Evolutionary conservation across 1,140 invertebrate species (phyloP).

Genomic region (Thaumetopoea pityocampa): DNA sequence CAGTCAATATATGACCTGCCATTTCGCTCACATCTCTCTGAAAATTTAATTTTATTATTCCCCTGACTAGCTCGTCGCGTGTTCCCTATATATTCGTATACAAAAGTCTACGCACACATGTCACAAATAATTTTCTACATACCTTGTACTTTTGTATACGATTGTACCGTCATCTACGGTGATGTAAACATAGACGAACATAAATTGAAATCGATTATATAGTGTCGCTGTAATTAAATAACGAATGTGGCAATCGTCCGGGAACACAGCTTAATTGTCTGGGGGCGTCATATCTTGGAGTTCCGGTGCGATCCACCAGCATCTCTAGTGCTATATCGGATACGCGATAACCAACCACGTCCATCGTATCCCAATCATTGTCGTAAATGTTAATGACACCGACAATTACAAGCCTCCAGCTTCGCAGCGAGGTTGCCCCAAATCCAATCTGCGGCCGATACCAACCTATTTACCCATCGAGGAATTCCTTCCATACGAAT

Average conservation of each 20-base stretch:
- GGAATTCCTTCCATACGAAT: slow-evolving; percentile 58
- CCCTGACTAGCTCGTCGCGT: too few relatives aligned
- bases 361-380: slow-evolving; percentile 63
- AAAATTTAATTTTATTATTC: slow-evolving; percentile 24
- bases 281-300: slow-evolving; percentile 25
- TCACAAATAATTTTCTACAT: too few relatives aligned
- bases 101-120: too few relatives aligned
- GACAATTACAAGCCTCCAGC: slow-evolving; percentile 60
- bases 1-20: slow-evolving; percentile 7
- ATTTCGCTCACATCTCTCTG: slow-evolving; percentile 14
- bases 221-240: slow-evolving; percentile 19
- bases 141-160: too few relatives aligned
- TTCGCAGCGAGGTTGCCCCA: slow-evolving; percentile 45
- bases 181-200: slow-evolving; percentile 4
- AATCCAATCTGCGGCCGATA: slow-evolving; percentile 59
- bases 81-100: too few relatives aligned
- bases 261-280: slow-evolving; percentile 8
- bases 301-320: slow-evolving; percentile 40
- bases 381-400: slow-evolving; percentile 71
- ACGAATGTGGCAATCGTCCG: slow-evolving; percentile 16
- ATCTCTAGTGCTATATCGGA: slow-evolving; percentile 43
- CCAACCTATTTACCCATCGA: slow-evolving; percentile 53
- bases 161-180: not conserved
- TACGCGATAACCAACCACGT: slow-evolving; percentile 42
- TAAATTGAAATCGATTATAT: slow-evolving; percentile 25